Evolutionary conservation across 2,113 vertebrate genomes (phyloP).

Genomic region (Ondatra zibethicus): DNA sequence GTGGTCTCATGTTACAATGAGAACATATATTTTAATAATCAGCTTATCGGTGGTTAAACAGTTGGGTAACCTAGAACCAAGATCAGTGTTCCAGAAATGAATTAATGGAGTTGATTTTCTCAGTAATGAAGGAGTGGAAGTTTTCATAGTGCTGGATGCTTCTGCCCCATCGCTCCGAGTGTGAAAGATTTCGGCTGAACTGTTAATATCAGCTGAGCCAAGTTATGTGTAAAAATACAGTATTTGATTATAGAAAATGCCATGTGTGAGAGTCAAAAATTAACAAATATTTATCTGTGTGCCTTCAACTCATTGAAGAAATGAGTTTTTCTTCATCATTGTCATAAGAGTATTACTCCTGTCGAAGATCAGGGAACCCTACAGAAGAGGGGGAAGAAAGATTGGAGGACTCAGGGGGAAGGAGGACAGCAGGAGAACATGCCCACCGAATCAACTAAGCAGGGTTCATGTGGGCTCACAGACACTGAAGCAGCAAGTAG

Average conservation of each 20-base stretch:
- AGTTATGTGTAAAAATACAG: not conserved
- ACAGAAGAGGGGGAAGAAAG: not conserved
- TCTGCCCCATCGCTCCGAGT: not conserved
- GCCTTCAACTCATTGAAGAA: not conserved
- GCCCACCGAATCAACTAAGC: not conserved
- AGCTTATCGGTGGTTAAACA: not conserved
- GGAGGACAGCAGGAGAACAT: not conserved
- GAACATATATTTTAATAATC: not conserved
- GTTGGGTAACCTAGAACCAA: not conserved
- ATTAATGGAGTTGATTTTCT: constrained; percentile 31
- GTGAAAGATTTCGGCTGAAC: constrained; percentile 4
- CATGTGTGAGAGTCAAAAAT: not conserved
- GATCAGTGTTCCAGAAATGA: not conserved
- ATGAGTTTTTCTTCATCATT: not conserved
- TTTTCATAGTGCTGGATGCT: not conserved
- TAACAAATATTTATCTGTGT: not conserved
- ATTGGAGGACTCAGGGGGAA: not conserved
- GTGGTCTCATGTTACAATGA: not conserved
- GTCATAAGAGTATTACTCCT: not conserved
- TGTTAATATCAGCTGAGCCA: not conserved
- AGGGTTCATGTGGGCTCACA: not conserved
- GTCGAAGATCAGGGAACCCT: not conserved
- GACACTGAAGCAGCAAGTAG: not conserved
- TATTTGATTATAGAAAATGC: not conserved
- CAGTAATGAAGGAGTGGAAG: not conserved